Conservation (phyloP, 2,888 invertebrate genomes). For the Allacma fusca region DNA sequence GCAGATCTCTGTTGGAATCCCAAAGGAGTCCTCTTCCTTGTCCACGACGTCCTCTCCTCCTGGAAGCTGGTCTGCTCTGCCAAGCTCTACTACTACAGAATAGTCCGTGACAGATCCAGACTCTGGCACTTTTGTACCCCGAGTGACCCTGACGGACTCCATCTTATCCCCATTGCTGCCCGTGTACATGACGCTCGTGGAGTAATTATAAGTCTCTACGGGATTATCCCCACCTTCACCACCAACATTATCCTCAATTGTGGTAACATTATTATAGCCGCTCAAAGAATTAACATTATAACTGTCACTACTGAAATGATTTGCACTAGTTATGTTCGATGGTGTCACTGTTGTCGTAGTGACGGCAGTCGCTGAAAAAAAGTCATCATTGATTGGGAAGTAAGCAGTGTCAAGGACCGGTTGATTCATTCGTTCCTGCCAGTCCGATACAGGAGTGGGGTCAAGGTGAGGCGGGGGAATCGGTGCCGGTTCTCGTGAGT, state of each 20-base stretch:
- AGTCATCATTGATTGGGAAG: slow-evolving; percentile 49
- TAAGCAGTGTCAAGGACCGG: slow-evolving; percentile 54
- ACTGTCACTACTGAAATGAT: slow-evolving; percentile 25
- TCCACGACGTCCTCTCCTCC: slow-evolving; percentile 40
- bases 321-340: slow-evolving; percentile 21
- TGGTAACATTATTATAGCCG: slow-evolving; percentile 7
- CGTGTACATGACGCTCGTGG: slow-evolving; percentile 15
- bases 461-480: slow-evolving; percentile 22
- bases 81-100: too few species aligned
- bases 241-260: not conserved
- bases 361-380: slow-evolving; percentile 1
- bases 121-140: not conserved
- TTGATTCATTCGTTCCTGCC: slow-evolving; percentile 61
- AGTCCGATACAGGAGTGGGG: slow-evolving; percentile 54
- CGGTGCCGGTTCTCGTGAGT: slow-evolving; percentile 36
- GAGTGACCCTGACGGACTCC: not conserved
- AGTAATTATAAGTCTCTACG: not conserved
- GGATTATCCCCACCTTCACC: slow-evolving; percentile 7
- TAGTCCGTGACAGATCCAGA: not conserved
- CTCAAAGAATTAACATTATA: not conserved
- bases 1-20: slow-evolving; percentile 53
- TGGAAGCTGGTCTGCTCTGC: too few species aligned
- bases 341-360: not conserved
- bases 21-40: slow-evolving; percentile 52
- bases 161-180: not conserved